Conservation (phyloP, 1,140 invertebrate genomes). For the Bombus pascuorum region DNA sequence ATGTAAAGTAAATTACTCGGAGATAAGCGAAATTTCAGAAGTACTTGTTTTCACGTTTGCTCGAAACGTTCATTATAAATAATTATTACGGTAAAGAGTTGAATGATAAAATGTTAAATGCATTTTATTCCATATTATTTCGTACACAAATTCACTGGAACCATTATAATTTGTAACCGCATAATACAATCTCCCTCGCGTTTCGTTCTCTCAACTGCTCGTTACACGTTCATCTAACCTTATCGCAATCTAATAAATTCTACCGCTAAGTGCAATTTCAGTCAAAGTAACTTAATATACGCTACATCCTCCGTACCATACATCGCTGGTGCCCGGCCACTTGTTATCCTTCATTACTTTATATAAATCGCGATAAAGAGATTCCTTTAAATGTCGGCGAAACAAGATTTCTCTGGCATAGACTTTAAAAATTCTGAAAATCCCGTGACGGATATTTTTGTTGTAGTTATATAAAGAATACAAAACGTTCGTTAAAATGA, state of each 20-base stretch:
- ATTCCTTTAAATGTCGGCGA: not conserved
- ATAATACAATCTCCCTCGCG: not conserved
- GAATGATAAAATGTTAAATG: not conserved
- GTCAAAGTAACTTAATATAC: slow-evolving; percentile 24
- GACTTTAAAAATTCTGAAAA: not conserved
- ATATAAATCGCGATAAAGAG: not conserved
- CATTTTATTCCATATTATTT: not conserved
- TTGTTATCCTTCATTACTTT: slow-evolving; percentile 25
- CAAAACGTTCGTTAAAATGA: too few species aligned
- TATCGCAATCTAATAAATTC: slow-evolving; percentile 33
- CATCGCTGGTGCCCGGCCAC: not conserved
- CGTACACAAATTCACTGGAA: not conserved
- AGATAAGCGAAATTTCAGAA: not conserved
- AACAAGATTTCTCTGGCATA: not conserved
- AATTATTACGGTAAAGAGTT: not conserved
- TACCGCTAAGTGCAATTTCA: slow-evolving; percentile 14
- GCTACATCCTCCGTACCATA: not conserved
- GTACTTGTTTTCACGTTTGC: too few species aligned
- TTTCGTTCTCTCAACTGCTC: slow-evolving; percentile 21
- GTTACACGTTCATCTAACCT: slow-evolving; percentile 24
- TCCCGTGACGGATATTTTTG: not conserved
- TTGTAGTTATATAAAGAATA: too few species aligned
- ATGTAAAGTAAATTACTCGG: not conserved
- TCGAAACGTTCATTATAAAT: not conserved
- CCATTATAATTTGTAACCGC: not conserved